phyloP scores from a whole-genome alignment of 2,113 vertebrate genomes.

The Puma concolor region DNA sequence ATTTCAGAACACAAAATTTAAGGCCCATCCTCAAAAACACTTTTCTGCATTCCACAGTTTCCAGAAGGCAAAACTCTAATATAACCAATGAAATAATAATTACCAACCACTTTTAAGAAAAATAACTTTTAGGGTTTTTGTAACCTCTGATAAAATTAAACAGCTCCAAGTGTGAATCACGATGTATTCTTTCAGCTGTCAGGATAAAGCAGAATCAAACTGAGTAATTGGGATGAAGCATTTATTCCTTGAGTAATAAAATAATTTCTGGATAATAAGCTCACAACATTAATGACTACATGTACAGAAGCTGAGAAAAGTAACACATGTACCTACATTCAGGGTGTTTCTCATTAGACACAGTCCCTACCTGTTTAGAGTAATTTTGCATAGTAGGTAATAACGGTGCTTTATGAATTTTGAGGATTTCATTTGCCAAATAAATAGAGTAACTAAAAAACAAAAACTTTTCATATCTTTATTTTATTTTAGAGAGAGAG shows the following conservation, averaged over 20 bases:
- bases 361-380: conserved; percentile 48
- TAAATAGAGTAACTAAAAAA: conserved; percentile 60
- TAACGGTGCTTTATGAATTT: conserved; percentile 70
- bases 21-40: conserved; percentile 49
- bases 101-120: conserved; percentile 53
- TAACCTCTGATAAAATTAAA: conserved; percentile 52
- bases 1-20: conserved; percentile 59
- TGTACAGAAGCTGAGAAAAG: conserved; percentile 62
- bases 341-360: conserved; percentile 67
- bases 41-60: conserved; percentile 9
- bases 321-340: conserved; percentile 27
- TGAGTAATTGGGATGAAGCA: conserved; percentile 57
- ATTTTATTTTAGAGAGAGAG: background rate
- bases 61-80: conserved; percentile 18
- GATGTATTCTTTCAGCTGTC: background rate
- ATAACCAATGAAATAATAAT: conserved; percentile 42
- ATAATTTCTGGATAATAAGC: conserved; percentile 43
- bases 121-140: conserved; percentile 30
- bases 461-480: conserved; percentile 60
- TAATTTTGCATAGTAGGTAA: conserved; percentile 33
- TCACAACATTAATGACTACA: conserved; percentile 44
- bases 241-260: conserved; percentile 65
- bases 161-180: conserved; percentile 55
- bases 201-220: conserved; percentile 30
- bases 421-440: conserved; percentile 60